These are phyloP conservation scores for Habropoda laboriosa DNA, from an alignment of 1,140 invertebrate genomes.

Conservation along the genomic window DNA sequence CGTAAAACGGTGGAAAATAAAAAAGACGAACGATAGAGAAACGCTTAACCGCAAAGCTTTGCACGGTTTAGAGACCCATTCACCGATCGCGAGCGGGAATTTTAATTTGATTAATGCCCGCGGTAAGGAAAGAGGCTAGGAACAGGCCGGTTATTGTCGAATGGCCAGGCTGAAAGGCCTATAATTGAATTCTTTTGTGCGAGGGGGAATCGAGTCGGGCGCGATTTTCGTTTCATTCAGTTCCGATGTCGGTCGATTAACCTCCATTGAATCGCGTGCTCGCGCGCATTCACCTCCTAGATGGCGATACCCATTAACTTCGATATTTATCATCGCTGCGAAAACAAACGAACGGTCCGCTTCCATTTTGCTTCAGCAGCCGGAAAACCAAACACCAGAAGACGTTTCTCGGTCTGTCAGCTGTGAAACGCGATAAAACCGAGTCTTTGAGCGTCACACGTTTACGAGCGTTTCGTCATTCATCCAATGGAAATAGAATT, in stretches of 20 bases:
- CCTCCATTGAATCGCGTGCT: not conserved
- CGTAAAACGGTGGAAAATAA: not conserved
- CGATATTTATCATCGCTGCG: not conserved
- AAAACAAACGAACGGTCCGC: not conserved
- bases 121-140: not conserved
- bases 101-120: slow-evolving; percentile 43
- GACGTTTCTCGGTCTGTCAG: not conserved
- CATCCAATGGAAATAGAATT: not conserved
- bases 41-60: not conserved
- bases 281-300: no score
- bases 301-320: not conserved
- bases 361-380: not conserved
- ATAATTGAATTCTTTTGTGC: slow-evolving; percentile 22
- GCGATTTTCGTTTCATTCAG: slow-evolving; percentile 21
- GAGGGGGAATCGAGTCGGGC: not conserved
- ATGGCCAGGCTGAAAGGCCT: not conserved
- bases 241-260: slow-evolving; percentile 8
- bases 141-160: slow-evolving; percentile 11
- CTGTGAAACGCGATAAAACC: slow-evolving; percentile 1
- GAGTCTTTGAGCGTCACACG: not conserved
- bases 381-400: not conserved
- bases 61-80: not conserved
- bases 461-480: not conserved
- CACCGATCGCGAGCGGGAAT: slow-evolving; percentile 16
- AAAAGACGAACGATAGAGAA: not conserved